phyloP scores from a whole-genome alignment of 2,797 vertebrate species.

The Oreonectes daqikongensis region DNA sequence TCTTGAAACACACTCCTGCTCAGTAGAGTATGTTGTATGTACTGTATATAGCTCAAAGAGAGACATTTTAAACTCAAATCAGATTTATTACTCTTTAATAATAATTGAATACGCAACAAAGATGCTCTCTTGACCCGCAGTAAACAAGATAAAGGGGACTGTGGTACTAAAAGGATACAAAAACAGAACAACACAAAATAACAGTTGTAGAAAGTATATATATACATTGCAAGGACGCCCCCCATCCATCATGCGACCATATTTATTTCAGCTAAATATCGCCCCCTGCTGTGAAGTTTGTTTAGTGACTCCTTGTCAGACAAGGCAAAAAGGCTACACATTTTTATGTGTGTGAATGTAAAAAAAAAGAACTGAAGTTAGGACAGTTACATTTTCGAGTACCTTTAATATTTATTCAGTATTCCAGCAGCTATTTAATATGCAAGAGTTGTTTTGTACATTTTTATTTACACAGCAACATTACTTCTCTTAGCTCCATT shows the following conservation, averaged over 20 bases:
- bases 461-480: slow-evolving; percentile 62
- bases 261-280: slow-evolving; percentile 1
- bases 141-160: not conserved
- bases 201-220: no score
- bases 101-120: not conserved
- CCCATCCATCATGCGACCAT: no score
- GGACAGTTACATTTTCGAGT: slow-evolving; percentile 19
- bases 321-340: not conserved
- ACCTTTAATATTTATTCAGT: slow-evolving; percentile 64
- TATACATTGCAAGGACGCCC: no score
- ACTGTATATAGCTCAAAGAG: not conserved
- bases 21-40: not conserved
- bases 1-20: not conserved
- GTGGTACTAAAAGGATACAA: not conserved
- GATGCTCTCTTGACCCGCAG: not conserved
- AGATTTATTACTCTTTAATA: not conserved
- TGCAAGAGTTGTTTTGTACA: slow-evolving; percentile 64
- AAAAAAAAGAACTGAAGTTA: not conserved
- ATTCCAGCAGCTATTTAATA: slow-evolving; percentile 67
- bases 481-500: slow-evolving; percentile 50
- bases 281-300: slow-evolving; percentile 16
- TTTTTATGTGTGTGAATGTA: not conserved
- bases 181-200: not conserved
- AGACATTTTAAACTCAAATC: not conserved
- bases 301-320: not conserved